These are phyloP conservation scores for Scomberomorus guttatus DNA, from an alignment of 2,797 vertebrate species.

Conservation along the genomic window DNA sequence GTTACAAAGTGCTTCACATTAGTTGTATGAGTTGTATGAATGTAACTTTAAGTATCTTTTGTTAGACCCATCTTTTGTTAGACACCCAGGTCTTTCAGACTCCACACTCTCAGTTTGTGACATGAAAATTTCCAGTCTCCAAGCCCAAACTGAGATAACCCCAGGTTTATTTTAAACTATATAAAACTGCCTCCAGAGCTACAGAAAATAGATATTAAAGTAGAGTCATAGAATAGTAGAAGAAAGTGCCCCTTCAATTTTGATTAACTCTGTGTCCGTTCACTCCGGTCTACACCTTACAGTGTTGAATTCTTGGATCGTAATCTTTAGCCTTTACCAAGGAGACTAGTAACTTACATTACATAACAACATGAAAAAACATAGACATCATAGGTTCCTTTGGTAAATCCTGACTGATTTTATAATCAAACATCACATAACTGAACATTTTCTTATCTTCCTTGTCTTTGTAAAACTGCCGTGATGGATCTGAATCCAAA, in stretches of 20 bases:
- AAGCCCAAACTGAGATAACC: conserved; percentile 1
- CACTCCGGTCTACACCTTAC: not conserved
- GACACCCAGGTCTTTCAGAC: not conserved
- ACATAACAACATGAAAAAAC: not conserved
- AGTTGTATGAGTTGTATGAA: not conserved
- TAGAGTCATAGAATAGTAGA: too few species aligned
- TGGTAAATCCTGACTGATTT: not conserved
- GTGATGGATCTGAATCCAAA: conserved; percentile 2
- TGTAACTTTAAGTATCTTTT: not conserved
- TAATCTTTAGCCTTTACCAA: too few species aligned
- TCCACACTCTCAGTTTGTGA: too few species aligned
- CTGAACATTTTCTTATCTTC: not conserved
- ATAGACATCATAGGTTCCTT: not conserved
- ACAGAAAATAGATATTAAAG: not conserved
- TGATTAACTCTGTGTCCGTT: not conserved
- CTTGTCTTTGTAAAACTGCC: conserved; percentile 5
- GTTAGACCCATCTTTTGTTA: not conserved
- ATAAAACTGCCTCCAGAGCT: not conserved
- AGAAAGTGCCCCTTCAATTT: not conserved
- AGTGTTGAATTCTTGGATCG: not conserved
- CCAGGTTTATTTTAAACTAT: conserved; percentile 5
- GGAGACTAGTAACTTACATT: not conserved
- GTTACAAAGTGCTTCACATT: not conserved
- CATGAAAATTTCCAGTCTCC: not conserved
- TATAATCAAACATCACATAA: not conserved